A percentile compares a stretch with the other conserved stretches of the same genome.
phyloP scores from a whole-genome alignment of 1,140 invertebrate species.

The Ostrea edulis region DNA sequence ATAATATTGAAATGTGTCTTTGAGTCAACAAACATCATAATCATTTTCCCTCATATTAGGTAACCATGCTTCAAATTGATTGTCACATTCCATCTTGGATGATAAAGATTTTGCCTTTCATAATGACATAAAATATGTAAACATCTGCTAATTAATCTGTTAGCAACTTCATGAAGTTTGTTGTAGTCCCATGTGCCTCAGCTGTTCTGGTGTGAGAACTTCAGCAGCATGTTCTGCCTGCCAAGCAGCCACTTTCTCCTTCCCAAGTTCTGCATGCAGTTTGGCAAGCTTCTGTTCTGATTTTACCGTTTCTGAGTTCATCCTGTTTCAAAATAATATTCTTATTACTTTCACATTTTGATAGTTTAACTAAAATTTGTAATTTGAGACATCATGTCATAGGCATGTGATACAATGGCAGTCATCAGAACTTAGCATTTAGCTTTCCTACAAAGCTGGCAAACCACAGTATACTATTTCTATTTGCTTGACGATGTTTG shows the following conservation, averaged over 20 bases:
- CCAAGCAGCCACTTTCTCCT: conserved; percentile 66
- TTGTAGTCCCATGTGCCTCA: conserved; percentile 48
- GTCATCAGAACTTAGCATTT: not conserved
- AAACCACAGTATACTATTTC: not conserved
- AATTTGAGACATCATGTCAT: not conserved
- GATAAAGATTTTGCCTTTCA: not conserved
- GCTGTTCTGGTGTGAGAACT: conserved; percentile 65
- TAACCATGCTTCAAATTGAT: not conserved
- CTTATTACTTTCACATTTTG: not conserved
- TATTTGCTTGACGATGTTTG: too few species aligned
- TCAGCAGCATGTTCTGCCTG: conserved; percentile 72
- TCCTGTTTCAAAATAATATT: conserved; percentile 62
- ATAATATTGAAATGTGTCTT: not conserved
- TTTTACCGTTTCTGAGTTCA: conserved; percentile 73
- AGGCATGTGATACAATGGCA: not conserved
- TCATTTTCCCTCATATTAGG: not conserved
- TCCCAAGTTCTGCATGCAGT: conserved; percentile 69
- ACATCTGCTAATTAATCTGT: too few species aligned
- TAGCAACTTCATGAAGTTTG: not conserved
- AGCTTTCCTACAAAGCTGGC: not conserved
- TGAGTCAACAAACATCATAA: not conserved
- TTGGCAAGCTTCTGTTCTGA: conserved; percentile 70
- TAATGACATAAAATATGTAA: not conserved
- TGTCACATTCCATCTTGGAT: not conserved
- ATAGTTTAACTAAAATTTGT: not conserved